phyloP scores from a whole-genome alignment of 2,888 invertebrate species.

The Fragum whitleyi region DNA sequence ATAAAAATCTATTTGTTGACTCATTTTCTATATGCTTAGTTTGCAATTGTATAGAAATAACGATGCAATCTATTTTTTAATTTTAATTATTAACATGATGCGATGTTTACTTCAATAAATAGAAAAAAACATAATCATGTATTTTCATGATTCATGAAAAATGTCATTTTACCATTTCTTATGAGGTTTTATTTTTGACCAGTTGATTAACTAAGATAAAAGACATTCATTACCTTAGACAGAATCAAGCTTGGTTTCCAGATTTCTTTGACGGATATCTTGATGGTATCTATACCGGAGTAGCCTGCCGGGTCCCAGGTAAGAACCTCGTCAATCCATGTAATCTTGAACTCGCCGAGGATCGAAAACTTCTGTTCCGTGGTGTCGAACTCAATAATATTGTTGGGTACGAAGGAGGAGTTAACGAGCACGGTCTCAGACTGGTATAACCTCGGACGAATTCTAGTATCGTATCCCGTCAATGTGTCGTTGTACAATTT shows the following conservation, averaged over 20 bases:
- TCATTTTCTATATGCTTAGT: too few species aligned
- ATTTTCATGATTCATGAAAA: too few species aligned
- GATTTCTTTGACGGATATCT: slow-evolving; percentile 52
- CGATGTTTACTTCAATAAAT: too few species aligned
- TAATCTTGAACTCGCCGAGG: slow-evolving; percentile 48
- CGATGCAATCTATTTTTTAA: too few species aligned
- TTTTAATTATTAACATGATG: too few species aligned
- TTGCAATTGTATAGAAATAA: too few species aligned
- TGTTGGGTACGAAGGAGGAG: slow-evolving; percentile 48
- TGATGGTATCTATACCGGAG: slow-evolving; percentile 32
- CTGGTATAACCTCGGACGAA: slow-evolving; percentile 53
- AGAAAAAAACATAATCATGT: too few species aligned
- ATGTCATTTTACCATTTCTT: too few species aligned
- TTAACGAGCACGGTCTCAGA: slow-evolving; percentile 34
- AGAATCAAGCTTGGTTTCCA: slow-evolving; percentile 62
- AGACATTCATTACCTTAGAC: slow-evolving; percentile 44
- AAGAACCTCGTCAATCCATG: slow-evolving; percentile 59
- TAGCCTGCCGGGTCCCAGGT: slow-evolving; percentile 45
- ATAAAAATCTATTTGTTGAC: too few species aligned
- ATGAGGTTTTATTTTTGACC: too few species aligned
- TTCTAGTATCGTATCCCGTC: slow-evolving; percentile 55
- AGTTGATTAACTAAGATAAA: background rate
- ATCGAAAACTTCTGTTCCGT: slow-evolving; percentile 60
- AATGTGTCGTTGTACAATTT: slow-evolving; percentile 31
- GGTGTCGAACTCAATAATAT: slow-evolving; percentile 59